Evolutionary conservation across 1,140 invertebrate species (phyloP).

Genomic region (Drosophila gunungcola): DNA sequence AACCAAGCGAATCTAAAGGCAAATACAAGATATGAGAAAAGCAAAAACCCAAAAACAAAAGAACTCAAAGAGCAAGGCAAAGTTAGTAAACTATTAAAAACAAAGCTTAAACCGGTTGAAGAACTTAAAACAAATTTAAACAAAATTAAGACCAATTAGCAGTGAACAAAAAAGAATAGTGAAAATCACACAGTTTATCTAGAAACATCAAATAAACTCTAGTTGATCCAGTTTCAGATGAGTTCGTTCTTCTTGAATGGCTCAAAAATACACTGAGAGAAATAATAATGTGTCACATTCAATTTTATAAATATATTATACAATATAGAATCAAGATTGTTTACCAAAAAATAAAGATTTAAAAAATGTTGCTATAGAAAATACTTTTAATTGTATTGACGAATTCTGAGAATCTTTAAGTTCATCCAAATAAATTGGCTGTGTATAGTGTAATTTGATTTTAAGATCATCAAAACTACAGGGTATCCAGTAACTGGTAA

Average conservation of each 20-base stretch:
- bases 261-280: neutral
- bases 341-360: too few relatives aligned
- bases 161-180: conserved; percentile 8
- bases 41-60: neutral
- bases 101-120: conserved; percentile 12
- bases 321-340: too few relatives aligned
- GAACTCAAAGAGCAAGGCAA: conserved; percentile 8
- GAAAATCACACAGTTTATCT: neutral
- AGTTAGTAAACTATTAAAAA: conserved; percentile 1
- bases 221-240: neutral
- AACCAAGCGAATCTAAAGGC: neutral
- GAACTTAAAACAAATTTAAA: neutral
- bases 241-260: neutral
- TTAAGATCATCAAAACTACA: conserved; percentile 1
- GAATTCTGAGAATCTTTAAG: too few relatives aligned
- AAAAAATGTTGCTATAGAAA: too few relatives aligned
- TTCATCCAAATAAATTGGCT: too few relatives aligned
- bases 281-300: neutral
- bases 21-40: neutral
- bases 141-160: conserved; percentile 20
- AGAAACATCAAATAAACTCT: neutral
- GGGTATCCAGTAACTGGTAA: conserved; percentile 16
- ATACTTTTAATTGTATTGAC: too few relatives aligned
- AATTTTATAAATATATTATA: too few relatives aligned
- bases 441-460: too few relatives aligned